Base-by-base conservation (phyloP, 1,140 invertebrate genomes). In the Leptopilina boulardi region DNA sequence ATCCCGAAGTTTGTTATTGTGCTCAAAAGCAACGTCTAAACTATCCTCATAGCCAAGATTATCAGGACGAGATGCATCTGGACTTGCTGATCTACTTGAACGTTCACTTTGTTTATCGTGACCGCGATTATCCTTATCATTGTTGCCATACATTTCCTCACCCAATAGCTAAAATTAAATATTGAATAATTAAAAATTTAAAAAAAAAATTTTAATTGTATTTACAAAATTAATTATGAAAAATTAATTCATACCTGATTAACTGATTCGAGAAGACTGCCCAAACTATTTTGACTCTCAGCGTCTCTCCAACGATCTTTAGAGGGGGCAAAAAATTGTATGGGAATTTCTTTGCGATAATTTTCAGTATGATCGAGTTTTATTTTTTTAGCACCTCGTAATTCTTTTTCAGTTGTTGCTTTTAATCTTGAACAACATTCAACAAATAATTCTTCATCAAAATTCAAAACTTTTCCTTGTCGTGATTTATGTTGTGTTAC, bases 401-500 rank as follows among this genome's bases (percentile, higher is more conserved):
- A 59, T 44, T 91, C 90, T 18, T 90, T 91, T 66, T 91, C 90
- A 0, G 89, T 88, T 0, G 90, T 90, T 0, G 90, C 89, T 73
- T 91, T 91, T 4, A 91, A 59, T 51, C 90, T 87, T 0, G 90
- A 91, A 74, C 90, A 91, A 47, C 90, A 90, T 47, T 91, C 90
- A 0, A 90, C 90, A 41, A 91, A 91, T 11, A 91, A 76, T 47
- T 90, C 90, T 54, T 91, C 89, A 38, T 91, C 90, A 11, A 88
- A 90, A 54, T 91, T 91, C 10, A 91, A 59, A 1, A 91, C 89
- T 18, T 91, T 91, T 0, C 87, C 89, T 21, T 89, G 86, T 8
- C 89, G 81, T 0, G 85, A 81, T 26, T 90, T 88, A 23, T 85
- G 80, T 51, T 78, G 78, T 2, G 47, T 23, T 9, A 71, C 70